These are phyloP conservation scores for Nemotelus pantherinus DNA, from an alignment of 2,888 invertebrate genomes.

Conservation along the genomic window DNA sequence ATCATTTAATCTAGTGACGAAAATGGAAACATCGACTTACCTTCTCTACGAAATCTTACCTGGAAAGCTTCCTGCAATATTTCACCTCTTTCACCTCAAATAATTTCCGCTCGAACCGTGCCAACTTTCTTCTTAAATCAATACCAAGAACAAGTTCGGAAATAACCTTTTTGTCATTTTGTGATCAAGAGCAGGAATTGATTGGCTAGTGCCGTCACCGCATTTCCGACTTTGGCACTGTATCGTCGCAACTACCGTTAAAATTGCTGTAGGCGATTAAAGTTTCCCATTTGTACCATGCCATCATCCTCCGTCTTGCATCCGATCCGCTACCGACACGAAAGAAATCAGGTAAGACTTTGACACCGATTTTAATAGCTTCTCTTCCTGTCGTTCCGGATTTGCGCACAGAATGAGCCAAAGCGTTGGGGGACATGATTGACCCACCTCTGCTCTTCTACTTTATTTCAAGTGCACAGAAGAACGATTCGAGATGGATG, in stretches of 20 bases:
- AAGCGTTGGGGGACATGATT: not conserved
- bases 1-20: no score
- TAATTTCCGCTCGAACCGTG: no score
- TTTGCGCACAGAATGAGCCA: not conserved
- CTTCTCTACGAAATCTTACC: no score
- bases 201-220: not conserved
- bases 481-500: not conserved
- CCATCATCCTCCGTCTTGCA: not conserved
- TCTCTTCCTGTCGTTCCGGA: not conserved
- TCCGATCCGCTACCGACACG: not conserved
- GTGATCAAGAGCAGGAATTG: constrained; percentile 2
- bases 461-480: not conserved
- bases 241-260: not conserved
- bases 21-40: no score
- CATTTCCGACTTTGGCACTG: not conserved
- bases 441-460: not conserved
- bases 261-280: constrained; percentile 10
- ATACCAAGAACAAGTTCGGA: no score
- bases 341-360: not conserved
- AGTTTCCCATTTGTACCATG: not conserved
- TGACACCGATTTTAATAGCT: constrained; percentile 18
- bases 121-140: no score
- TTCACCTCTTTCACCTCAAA: no score
- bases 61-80: no score
- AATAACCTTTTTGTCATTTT: not conserved